Evolutionary conservation across 2,888 invertebrate genomes (phyloP).

Genomic region (Trachelus stipa): DNA sequence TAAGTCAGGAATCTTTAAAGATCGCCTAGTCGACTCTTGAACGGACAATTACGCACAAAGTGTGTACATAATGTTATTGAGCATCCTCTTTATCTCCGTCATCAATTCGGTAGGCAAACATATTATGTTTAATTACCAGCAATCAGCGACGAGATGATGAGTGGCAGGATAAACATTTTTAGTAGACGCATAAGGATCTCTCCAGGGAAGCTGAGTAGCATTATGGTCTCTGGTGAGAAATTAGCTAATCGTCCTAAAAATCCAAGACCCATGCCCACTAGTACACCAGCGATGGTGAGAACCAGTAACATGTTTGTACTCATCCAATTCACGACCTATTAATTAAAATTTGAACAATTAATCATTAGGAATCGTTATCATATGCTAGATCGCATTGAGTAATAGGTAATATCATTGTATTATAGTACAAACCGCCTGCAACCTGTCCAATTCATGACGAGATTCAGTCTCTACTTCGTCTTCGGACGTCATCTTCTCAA

Average conservation of each 20-base stretch:
- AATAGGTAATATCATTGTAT: conserved; percentile 19
- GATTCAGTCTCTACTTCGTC: conserved; percentile 39
- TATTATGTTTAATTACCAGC: conserved; percentile 65
- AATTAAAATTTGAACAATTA: not conserved
- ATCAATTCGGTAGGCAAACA: not conserved
- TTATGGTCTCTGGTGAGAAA: conserved; percentile 68
- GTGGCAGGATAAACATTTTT: conserved; percentile 77
- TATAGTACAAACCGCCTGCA: conserved; percentile 39
- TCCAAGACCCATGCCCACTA: conserved; percentile 73
- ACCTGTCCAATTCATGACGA: conserved; percentile 37
- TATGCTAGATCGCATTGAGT: not conserved
- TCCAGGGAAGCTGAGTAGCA: conserved; percentile 75
- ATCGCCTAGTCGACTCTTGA: not conserved
- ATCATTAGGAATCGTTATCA: not conserved
- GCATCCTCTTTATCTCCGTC: not conserved
- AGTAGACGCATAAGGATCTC: conserved; percentile 76
- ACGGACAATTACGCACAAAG: not conserved
- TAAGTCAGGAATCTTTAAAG: not conserved
- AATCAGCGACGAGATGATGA: conserved; percentile 75
- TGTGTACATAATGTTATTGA: not conserved
- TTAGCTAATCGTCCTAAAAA: conserved; percentile 68
- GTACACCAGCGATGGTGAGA: conserved; percentile 70
- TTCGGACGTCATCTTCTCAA: conserved; percentile 53
- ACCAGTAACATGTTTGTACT: conserved; percentile 70
- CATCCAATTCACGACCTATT: conserved; percentile 65